These are phyloP conservation scores for Conus canariensis DNA, from an alignment of 2,888 invertebrate genomes.

Conservation along the genomic window DNA sequence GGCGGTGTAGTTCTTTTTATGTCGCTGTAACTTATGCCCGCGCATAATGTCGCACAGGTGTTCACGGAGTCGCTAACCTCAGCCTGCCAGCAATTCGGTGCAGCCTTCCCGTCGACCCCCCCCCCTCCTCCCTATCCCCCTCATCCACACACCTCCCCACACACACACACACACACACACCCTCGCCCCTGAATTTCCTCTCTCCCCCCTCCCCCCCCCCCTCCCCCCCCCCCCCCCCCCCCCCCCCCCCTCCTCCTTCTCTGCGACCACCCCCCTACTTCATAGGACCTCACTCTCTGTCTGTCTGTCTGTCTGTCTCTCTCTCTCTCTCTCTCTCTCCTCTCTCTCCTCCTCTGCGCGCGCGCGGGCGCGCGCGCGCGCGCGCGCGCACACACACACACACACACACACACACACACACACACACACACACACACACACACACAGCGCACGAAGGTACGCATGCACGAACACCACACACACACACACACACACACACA, in stretches of 20 bases:
- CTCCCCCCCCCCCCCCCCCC: neutral
- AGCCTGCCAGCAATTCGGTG: no score
- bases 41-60: no score
- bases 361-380: neutral
- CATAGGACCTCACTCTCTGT: neutral
- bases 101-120: neutral
- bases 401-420: neutral
- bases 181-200: neutral
- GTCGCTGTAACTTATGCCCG: no score
- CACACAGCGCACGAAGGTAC: neutral
- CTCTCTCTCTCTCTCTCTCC: neutral
- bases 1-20: no score
- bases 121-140: neutral
- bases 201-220: neutral
- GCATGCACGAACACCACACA: neutral
- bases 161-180: neutral
- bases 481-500: neutral
- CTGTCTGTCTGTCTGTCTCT: neutral
- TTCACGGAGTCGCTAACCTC: no score
- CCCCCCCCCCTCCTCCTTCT: neutral
- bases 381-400: neutral
- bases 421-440: neutral
- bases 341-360: neutral
- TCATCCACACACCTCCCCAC: neutral
- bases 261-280: neutral